Evolutionary conservation across 2,888 invertebrate species (phyloP), one percentile per base, ranked within the genome.

Genomic region (Caenorhabditis virilis): DNA sequence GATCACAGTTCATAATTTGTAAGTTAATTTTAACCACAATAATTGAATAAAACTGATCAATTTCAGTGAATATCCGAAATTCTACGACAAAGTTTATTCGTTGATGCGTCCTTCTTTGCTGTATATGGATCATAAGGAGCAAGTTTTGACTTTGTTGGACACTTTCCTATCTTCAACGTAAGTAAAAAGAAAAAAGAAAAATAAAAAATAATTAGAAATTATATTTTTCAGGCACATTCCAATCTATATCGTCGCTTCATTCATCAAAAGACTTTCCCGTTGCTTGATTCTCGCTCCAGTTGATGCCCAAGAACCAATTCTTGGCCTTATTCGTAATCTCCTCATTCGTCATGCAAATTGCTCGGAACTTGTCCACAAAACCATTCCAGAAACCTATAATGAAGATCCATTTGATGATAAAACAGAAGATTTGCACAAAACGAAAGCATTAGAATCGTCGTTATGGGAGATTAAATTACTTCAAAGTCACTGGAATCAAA

Each of bases 81-180:
- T 97, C 84, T 97, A 92, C 85, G 89, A 89, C 76, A 93, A 95
- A 80, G 87, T 97, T n/a, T 97, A 97, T 86, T 90, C 90, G 20
- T 90, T 97, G 89, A 91, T 94, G 82, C 90, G 91, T 80, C 91
- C 93, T 0, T 90, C 91, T 79, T 90, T 95, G 79, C 92, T 95
- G 84, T 90, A 91, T 79, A 92, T 91, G 13, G 91, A 92, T 79
- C 93, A 91, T 85, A 91, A 92, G 84, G 89, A 91, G 0, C 88
- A 93, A 42, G 89, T 97, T 57, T 90, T 95, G 85, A 91, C 91
- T 79, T 87, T 95, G 59, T 88, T 92, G 0, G 92, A 95, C 83
- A 87, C 93, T 66, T 95, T 97, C 85, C 87, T 97, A 23, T 90
- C 91, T 61, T 97, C 95, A 43, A 91, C 92, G 89, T 91, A 84